These are phyloP conservation scores for Aegithalos caudatus DNA, from an alignment of 2,113 vertebrate species.

Conservation along the genomic window DNA sequence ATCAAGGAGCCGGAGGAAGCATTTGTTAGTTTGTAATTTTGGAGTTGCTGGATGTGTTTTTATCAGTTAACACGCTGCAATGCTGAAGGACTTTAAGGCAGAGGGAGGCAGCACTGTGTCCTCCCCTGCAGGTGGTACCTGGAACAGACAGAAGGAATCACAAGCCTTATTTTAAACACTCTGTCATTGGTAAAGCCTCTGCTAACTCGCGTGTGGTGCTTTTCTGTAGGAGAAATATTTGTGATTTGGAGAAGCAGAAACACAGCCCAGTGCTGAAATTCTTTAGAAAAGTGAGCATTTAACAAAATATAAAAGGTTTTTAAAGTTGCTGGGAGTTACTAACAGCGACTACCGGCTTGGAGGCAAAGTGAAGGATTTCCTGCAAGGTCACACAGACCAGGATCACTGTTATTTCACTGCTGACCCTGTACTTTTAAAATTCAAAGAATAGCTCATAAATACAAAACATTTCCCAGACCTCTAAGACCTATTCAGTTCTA, in stretches of 20 bases:
- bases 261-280: not conserved
- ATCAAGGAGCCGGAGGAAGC: not conserved
- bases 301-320: not conserved
- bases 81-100: not conserved
- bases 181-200: not conserved
- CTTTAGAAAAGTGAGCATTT: not conserved
- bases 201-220: not conserved
- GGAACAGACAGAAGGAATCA: not conserved
- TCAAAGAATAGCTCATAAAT: not conserved
- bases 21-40: not conserved
- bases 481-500: not conserved
- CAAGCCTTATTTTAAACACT: not conserved
- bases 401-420: not conserved
- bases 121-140: not conserved
- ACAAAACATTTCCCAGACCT: not conserved
- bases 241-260: not conserved
- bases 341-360: rapidly evolving
- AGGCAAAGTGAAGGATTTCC: not conserved
- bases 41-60: not conserved
- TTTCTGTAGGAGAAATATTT: not conserved
- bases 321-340: not conserved
- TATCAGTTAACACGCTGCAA: rapidly evolving
- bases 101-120: not conserved
- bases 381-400: rapidly evolving
- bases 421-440: not conserved